Conservation (phyloP, 2,113 vertebrate genomes). For the Dicaeum eximium region DNA sequence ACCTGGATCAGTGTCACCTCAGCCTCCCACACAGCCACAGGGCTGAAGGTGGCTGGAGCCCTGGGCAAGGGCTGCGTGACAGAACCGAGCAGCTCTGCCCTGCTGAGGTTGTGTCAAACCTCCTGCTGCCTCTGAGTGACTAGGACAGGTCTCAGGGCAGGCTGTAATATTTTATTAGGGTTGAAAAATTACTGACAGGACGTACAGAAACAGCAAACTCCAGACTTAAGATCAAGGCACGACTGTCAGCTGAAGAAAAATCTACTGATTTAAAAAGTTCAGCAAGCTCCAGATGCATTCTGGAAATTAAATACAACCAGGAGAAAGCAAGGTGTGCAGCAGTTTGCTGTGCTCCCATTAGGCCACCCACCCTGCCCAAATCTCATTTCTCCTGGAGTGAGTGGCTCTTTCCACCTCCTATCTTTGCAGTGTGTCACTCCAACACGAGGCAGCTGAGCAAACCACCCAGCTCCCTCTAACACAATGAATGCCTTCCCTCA, state of each 20-base stretch:
- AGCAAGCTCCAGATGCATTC: not conserved
- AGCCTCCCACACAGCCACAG: not conserved
- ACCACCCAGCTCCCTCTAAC: not conserved
- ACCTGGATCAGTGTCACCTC: not conserved
- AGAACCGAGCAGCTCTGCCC: not conserved
- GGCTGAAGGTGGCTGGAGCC: not conserved
- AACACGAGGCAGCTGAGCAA: not conserved
- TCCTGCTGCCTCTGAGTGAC: not conserved
- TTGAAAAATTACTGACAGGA: not conserved
- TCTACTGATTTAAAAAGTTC: not conserved
- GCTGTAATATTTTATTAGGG: not conserved
- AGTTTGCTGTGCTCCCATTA: not conserved
- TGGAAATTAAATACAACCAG: constrained; percentile 5
- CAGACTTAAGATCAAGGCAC: not conserved
- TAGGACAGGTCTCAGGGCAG: not conserved
- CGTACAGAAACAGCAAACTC: not conserved
- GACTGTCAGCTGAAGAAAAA: not conserved
- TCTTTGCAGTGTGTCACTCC: not conserved
- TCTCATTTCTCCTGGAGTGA: not conserved
- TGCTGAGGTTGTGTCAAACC: not conserved
- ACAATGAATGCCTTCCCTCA: not conserved
- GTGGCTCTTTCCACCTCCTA: constrained; percentile 18
- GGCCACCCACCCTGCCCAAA: constrained; percentile 13
- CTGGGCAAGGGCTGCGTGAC: not conserved
- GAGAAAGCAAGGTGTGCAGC: not conserved